Conservation (phyloP, 2,113 vertebrate genomes). For the Eolophus roseicapilla region DNA sequence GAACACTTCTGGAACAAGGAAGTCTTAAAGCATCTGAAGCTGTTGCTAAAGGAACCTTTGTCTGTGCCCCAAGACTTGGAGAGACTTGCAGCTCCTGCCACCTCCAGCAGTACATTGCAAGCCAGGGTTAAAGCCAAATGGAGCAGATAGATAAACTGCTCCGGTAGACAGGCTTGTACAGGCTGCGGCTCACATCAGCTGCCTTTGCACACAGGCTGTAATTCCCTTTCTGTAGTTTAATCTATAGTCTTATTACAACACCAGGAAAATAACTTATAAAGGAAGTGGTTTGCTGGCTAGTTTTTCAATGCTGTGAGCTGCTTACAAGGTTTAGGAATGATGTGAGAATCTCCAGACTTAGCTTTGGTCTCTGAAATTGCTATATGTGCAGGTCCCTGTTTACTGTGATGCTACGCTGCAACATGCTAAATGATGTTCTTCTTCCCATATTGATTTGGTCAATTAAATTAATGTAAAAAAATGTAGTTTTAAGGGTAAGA, state of each 20-base stretch:
- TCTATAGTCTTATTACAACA: not conserved
- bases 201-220: not conserved
- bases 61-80: not conserved
- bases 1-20: not conserved
- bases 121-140: not conserved
- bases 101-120: not conserved
- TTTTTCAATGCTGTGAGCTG: not conserved
- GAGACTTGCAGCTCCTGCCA: not conserved
- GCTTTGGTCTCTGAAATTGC: not conserved
- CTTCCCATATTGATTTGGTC: not conserved
- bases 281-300: not conserved
- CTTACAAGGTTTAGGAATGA: not conserved
- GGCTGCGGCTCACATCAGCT: not conserved
- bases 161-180: accelerated
- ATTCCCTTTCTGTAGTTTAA: not conserved
- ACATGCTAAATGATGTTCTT: not conserved
- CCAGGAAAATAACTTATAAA: not conserved
- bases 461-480: not conserved
- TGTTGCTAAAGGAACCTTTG: not conserved
- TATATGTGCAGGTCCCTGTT: not conserved
- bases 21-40: not conserved
- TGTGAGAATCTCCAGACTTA: not conserved
- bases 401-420: not conserved
- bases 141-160: not conserved
- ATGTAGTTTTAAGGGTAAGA: not conserved